Conservation (phyloP, 2,888 invertebrate genomes). For the Lasius fuliginosus region DNA sequence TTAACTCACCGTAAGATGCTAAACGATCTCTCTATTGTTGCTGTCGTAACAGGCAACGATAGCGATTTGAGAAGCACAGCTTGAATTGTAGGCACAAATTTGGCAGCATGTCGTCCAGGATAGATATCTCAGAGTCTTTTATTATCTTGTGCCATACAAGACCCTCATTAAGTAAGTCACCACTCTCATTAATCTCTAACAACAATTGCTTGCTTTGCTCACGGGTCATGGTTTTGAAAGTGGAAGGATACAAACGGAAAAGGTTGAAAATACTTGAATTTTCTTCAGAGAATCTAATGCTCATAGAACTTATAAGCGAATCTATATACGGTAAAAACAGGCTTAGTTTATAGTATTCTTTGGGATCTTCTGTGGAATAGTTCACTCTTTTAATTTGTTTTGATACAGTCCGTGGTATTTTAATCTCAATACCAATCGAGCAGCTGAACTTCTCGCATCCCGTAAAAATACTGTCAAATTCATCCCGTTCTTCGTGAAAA, state of each 20-base stretch:
- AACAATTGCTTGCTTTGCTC: neutral
- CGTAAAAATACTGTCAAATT: neutral
- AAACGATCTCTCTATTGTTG: conserved; percentile 1
- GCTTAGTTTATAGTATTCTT: conserved; percentile 14
- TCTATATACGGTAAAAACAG: conserved; percentile 1
- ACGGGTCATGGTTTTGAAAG: neutral
- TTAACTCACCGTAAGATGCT: conserved; percentile 6
- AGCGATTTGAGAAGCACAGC: neutral
- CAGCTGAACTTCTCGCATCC: neutral
- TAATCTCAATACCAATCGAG: neutral
- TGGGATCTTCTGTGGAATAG: neutral
- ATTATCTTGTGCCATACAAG: conserved; percentile 13
- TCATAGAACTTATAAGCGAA: conserved; percentile 7
- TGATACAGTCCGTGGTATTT: neutral
- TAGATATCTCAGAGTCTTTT: neutral
- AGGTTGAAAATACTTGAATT: neutral
- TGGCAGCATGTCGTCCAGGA: neutral
- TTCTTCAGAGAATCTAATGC: conserved; percentile 18
- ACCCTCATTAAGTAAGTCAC: conserved; percentile 6
- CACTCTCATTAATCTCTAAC: neutral
- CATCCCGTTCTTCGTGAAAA: neutral
- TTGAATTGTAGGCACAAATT: neutral
- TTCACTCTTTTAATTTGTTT: neutral
- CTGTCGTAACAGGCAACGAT: neutral
- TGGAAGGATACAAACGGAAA: neutral